Evolutionary conservation across 2,888 invertebrate genomes (phyloP), one percentile per base, ranked within the genome.

Genomic region (Polydesmus complanatus): DNA sequence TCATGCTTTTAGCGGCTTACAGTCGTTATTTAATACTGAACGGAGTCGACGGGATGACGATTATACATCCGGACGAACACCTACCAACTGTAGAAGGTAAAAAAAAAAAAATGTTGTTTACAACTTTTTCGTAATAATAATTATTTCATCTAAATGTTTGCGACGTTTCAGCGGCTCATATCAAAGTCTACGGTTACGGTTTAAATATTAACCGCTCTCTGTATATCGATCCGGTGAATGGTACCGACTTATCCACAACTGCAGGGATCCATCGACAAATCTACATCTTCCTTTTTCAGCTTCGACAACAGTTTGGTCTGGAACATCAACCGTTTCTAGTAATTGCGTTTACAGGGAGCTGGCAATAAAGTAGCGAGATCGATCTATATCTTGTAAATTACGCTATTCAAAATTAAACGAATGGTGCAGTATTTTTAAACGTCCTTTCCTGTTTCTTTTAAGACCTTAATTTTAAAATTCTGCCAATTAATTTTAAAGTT

Each of bases 21-120:
- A 62, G 60, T 25, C 55, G 62, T 23, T 21, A 61, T 3, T 23
- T 27, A 23, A 47, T 60, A 18, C 47, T 53, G 2, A 55, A 37
- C 3, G 56, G 59, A 14, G 26, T 26, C 23, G 62, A 62, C 21
- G 47, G 54, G 19, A 22, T 50, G 48, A 52, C 59, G 53, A 60
- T 62, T 55, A 50, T 62, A 51, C 62, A 62, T 53, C 62, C 62
- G 1, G 59, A 60, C 21, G 62, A 62, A 56, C 26, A 56, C 27
- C 56, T 52, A 18, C 59, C 60, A 27, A 52, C 62, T 19, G 48
- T 62, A 1, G 62, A 62, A 62, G 60, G 62, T 60, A 23, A 18
- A 47, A 18, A 25, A 8, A 8, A 37, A 53, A 22, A 3, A 23
- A 52, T 22, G 5, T 5, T 22, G 5, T 51, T 8, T 51, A 11